Base-by-base conservation (phyloP, 2,113 vertebrate genomes). In the Xenopus laevis region DNA sequence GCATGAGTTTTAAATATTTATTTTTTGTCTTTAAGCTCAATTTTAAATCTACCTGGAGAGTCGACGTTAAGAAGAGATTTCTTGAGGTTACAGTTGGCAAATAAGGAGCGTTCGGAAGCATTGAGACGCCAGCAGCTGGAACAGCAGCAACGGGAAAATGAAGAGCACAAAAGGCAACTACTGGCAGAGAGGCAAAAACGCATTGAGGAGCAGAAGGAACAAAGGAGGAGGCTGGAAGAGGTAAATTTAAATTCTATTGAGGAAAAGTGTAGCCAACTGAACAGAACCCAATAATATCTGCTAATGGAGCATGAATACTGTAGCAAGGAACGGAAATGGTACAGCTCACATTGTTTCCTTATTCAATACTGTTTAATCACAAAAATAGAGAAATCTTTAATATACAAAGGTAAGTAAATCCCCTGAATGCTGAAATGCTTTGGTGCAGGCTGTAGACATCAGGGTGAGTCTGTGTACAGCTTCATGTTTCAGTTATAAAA, bases 131-230 rank as follows among this genome's bases (percentile, higher is more conserved):
- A 98, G 86, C 96, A 99, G 88, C 91, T 97, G 85, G 96, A 98
- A 84, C 96, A 98, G 89, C 96, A 98, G 87, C 97, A 99, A 83
- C 85, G 92, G 0, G 92, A 93, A 89, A 98, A 98, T 0, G 96
- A 99, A 82, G 96, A 98, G 63, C 96, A 98, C 88, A 98, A 98
- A 84, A 85, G 96, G 70, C 97, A 98, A 71, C 87, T 99, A 17
- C 86, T 99, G 93, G 96, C 96, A 0, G 97, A 98, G 86, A 86
- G 97, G 68, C 97, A 99, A 90, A 99, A 99, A 72, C 93, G 97
- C 71, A 98, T 98, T 0, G 97, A 99, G 87, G 96, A 98, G 87
- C 97, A 99, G 90, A 97, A 97, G 79, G 96, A 98, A 85, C 97
- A 99, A 86, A 86, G 97, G 72, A 77, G 96, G 9, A 89, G 96